Base-by-base conservation (phyloP, 2,797 vertebrate species). In the Erithacus rubecula region DNA sequence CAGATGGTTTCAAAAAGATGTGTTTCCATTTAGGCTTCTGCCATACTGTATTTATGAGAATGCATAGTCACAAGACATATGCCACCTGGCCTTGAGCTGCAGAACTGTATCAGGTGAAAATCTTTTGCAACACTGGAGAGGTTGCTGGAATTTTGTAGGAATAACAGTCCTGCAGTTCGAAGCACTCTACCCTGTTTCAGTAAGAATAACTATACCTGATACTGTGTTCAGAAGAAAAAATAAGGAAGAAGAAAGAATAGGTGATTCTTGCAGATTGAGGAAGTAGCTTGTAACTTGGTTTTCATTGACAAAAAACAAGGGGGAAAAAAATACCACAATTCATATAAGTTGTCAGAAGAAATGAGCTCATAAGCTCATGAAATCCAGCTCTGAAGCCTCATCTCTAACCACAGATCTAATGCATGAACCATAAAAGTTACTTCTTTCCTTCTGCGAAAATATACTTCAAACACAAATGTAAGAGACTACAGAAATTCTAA, bases 1-100 rank as follows among this genome's bases (percentile, higher is more conserved):
- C 95, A 96, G 94, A 96, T 95, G 94, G 94, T 74, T 93, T 76
- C 59, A 94, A 56, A 94, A 96, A 86, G 72, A 91, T 43, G 65
- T 87, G 77, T 69, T 93, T 96, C 82, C 85, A 96, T 91, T 95
- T 83, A 91, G 93, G 93, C 34, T 92, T 89, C 49, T 91, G 59
- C 70, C 7, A 11, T 83, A 94, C 68, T 93, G 90, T 93, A 92
- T 93, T 93, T 95, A 52, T 83, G 84, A 80, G 83, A 82, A 77
- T 16, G 68, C 70, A 69, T 15, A 95, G 87, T 94, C 89, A 94
- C 87, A 94, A 94, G 91, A 74, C 91, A 90, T 63, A 94, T 60
- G 94, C 70, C 93, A 95, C 90, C 89, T 93, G 85, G 65, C 62
- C 86, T 75, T 84, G 70, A 74, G 62, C 76, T 90, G 75, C 64